Base-by-base conservation (phyloP, 1,140 invertebrate genomes). In the Nephila pilipes region DNA sequence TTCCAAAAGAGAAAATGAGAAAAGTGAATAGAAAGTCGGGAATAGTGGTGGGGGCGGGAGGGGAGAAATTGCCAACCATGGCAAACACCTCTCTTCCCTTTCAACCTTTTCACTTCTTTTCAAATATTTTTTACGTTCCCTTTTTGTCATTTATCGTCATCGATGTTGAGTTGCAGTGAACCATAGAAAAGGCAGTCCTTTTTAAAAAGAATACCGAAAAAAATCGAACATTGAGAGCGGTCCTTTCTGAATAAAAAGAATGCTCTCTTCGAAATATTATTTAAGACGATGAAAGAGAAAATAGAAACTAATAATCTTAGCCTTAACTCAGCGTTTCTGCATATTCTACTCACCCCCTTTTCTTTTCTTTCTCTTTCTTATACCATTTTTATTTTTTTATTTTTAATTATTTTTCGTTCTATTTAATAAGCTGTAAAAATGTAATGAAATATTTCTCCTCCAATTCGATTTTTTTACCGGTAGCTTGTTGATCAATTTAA, bases 81-180 rank as follows among this genome's bases (percentile, higher is more conserved):
- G 57, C 89, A 75, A 60, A 63, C 69, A 91, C 90, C 90, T 63
- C 58, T 79, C 32, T 54, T 80, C 32, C 29, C 20, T 69, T 90
- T 55, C 22, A 90, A 32, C 58, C 54, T 91, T 91, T 38, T 63
- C 55, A 32, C 90, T 79, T 60, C 57, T 79, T 81, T 83, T 91
- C 57, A 46, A 85, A 83, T 63, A 36, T 83, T 83, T 88, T 88
- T 88, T 88, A 25, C 25, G 10, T 38, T 46, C 32, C 65, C 46
- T 54, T 69, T 88, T 88, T 88, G 87, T 88, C 87, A 88, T 88
- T 88, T 55, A 88, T 88, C 63, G 87, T 88, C 87, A 88, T 87
- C 85, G 85, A 87, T 36, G 85, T 87, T 25, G 85, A 36, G 85
- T 60, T 63, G 55, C 69, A 75, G 25, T 75, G 69, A 75, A 36